These are phyloP conservation scores for Heliothis virescens DNA, from an alignment of 1,140 invertebrate species.

Conservation along the genomic window DNA sequence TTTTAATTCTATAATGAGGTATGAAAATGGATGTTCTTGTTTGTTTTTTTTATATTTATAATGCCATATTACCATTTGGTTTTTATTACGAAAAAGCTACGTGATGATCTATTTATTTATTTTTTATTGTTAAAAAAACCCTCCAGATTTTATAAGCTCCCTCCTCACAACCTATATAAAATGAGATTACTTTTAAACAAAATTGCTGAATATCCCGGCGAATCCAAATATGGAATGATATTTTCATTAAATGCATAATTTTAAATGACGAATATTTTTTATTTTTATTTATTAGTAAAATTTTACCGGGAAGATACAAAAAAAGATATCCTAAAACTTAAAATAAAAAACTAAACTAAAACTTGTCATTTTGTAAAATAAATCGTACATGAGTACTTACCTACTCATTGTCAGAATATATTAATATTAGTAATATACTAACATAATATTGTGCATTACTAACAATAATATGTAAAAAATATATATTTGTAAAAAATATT, in stretches of 20 bases:
- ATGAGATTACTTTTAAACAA: constrained; percentile 74
- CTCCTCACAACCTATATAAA: constrained; percentile 71
- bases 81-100: constrained; percentile 24
- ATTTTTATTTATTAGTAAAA: constrained; percentile 20
- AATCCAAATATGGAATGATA: constrained; percentile 61
- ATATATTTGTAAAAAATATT: constrained; percentile 28
- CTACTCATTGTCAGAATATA: not conserved
- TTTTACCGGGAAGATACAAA: constrained; percentile 48
- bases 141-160: constrained; percentile 68
- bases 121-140: constrained; percentile 32
- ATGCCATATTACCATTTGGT: constrained; percentile 32
- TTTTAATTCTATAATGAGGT: constrained; percentile 67
- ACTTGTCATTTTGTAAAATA: constrained; percentile 45
- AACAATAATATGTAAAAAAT: constrained; percentile 13
- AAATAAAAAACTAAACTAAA: constrained; percentile 47
- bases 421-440: constrained; percentile 15
- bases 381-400: constrained; percentile 6
- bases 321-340: constrained; percentile 52
- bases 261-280: constrained; percentile 49
- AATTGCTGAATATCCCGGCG: constrained; percentile 73
- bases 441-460: not conserved
- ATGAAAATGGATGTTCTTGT: constrained; percentile 60
- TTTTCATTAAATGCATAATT: constrained; percentile 60
- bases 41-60: constrained; percentile 39
- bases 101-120: constrained; percentile 16